These are phyloP conservation scores for Neoseiulus cucumeris DNA, from an alignment of 1,140 invertebrate genomes.

Conservation along the genomic window DNA sequence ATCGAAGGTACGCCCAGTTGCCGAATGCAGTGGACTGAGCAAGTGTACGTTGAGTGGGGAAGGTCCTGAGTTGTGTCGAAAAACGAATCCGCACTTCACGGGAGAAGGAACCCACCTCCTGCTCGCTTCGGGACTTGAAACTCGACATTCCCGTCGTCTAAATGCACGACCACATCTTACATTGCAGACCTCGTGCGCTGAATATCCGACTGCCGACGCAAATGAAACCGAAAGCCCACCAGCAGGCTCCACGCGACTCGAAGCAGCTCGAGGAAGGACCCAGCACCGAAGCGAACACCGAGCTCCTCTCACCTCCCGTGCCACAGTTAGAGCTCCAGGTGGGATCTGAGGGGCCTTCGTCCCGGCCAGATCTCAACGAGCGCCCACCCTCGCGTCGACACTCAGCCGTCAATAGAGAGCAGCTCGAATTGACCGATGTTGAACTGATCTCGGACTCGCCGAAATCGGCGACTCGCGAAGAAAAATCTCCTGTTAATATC, in stretches of 20 bases:
- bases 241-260: neutral
- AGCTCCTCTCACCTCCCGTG: neutral
- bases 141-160: too few relatives aligned
- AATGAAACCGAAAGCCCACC: neutral
- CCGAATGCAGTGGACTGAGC: neutral
- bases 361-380: neutral
- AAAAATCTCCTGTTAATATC: too few relatives aligned
- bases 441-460: neutral
- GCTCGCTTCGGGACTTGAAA: too few relatives aligned
- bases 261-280: neutral
- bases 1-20: slow-evolving; percentile 26
- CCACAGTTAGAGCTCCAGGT: neutral
- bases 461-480: neutral
- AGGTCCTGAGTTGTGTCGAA: too few relatives aligned
- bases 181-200: slow-evolving; percentile 1
- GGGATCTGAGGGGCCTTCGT: neutral
- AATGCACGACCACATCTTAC: too few relatives aligned
- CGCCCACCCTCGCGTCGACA: neutral
- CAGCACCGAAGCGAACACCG: neutral
- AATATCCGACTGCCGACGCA: neutral
- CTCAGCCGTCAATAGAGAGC: neutral
- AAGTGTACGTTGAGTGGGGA: neutral
- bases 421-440: neutral
- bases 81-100: too few relatives aligned
- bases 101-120: too few relatives aligned